Evolutionary conservation across 2,113 vertebrate species (phyloP).

Genomic region (Laticauda colubrina): DNA sequence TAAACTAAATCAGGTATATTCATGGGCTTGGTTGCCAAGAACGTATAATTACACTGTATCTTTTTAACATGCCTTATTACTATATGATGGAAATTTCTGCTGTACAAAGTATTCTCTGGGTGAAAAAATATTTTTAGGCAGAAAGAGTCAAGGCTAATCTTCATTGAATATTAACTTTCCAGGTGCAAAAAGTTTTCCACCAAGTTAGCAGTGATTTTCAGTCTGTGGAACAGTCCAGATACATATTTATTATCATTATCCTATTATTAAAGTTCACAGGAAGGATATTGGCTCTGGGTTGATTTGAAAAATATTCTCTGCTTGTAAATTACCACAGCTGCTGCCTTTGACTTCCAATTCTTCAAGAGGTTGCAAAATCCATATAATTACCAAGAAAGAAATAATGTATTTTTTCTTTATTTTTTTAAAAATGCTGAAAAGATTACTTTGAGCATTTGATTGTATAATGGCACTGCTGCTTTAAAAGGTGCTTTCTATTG

Average conservation of each 20-base stretch:
- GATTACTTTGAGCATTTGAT: conserved; percentile 79
- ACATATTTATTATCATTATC: background rate
- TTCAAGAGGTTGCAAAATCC: conserved; percentile 18
- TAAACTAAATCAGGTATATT: background rate
- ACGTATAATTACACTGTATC: background rate
- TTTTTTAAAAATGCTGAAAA: conserved; percentile 76
- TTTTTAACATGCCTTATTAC: background rate
- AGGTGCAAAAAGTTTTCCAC: background rate
- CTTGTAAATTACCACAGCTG: conserved; percentile 67
- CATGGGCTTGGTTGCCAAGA: background rate
- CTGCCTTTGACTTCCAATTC: conserved; percentile 14
- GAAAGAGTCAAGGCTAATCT: background rate
- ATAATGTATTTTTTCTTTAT: conserved; percentile 46
- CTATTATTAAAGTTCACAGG: conserved; percentile 43
- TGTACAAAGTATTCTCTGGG: background rate
- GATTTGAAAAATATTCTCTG: conserved; percentile 50
- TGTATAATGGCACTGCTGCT: conserved; percentile 81
- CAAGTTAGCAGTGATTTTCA: background rate
- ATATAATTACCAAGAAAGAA: conserved; percentile 23
- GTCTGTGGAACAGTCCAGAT: conserved; percentile 35
- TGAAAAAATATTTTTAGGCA: background rate
- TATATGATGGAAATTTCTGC: background rate
- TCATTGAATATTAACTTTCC: background rate
- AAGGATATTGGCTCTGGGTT: conserved; percentile 38
- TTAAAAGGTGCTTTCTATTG: conserved; percentile 81